Evolutionary conservation across 2,888 invertebrate genomes (phyloP).

Genomic region (Ophioninae sp.): DNA sequence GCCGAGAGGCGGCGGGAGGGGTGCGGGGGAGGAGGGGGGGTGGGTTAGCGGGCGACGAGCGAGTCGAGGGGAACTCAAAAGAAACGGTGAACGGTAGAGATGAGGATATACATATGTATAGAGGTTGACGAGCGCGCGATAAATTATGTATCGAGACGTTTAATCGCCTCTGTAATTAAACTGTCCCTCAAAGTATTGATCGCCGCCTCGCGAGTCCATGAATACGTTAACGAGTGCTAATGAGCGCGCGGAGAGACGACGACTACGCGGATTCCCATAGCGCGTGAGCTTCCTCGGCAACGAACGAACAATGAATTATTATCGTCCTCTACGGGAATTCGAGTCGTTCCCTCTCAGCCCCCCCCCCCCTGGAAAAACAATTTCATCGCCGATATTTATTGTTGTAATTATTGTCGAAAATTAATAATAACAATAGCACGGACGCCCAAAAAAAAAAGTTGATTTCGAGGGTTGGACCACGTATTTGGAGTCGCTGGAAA

Average conservation of each 20-base stretch:
- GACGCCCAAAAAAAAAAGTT: too few species aligned
- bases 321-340: not conserved
- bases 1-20: not conserved
- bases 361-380: too few species aligned
- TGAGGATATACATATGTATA: constrained; percentile 25
- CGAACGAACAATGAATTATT: constrained; percentile 11
- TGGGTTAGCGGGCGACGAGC: not conserved
- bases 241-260: constrained; percentile 61
- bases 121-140: constrained; percentile 48
- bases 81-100: constrained; percentile 19
- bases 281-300: constrained; percentile 4
- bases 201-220: constrained; percentile 80
- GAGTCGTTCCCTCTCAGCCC: too few species aligned
- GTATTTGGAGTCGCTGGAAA: too few species aligned
- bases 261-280: constrained; percentile 20
- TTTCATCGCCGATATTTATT: too few species aligned
- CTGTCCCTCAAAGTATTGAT: constrained; percentile 81
- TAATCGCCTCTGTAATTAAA: constrained; percentile 81
- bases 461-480: too few species aligned
- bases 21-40: not conserved
- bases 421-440: too few species aligned
- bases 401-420: too few species aligned
- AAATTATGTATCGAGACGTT: constrained; percentile 80
- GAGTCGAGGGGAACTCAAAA: not conserved
- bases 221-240: constrained; percentile 79